These are phyloP conservation scores for Cyclophora punctaria DNA, from an alignment of 2,888 invertebrate species.

Conservation along the genomic window DNA sequence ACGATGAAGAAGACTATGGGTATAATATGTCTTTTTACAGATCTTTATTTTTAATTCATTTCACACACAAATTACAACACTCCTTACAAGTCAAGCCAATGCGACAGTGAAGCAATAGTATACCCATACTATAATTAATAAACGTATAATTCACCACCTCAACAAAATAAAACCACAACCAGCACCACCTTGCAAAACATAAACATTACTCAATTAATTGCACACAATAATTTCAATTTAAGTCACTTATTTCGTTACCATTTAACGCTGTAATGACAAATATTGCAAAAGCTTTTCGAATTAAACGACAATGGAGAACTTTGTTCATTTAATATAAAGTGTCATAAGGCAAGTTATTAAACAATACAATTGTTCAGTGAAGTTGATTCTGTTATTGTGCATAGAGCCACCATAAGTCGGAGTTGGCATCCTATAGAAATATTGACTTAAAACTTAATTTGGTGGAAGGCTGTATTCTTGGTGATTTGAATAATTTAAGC, in stretches of 20 bases:
- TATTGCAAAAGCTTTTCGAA: slow-evolving; percentile 4
- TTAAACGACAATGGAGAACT: slow-evolving; percentile 36
- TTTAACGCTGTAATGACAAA: slow-evolving; percentile 3
- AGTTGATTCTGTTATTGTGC: slow-evolving; percentile 34
- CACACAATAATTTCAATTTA: not conserved
- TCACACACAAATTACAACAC: no score
- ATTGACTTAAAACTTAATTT: slow-evolving; percentile 70
- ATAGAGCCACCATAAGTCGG: slow-evolving; percentile 3
- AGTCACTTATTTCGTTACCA: not conserved
- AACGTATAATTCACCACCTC: no score
- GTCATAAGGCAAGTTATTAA: slow-evolving; percentile 58
- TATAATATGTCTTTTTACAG: no score
- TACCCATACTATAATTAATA: no score
- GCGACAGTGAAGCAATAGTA: no score
- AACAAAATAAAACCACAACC: no score
- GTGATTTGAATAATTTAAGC: slow-evolving; percentile 65
- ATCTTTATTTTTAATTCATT: no score
- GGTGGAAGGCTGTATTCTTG: slow-evolving; percentile 56
- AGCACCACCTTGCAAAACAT: no score
- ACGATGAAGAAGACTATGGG: no score
- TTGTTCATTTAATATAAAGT: slow-evolving; percentile 51
- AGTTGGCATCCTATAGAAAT: slow-evolving; percentile 46
- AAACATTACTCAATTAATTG: no score
- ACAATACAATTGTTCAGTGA: slow-evolving; percentile 60
- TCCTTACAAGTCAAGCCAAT: no score